Percentiles rank a stretch among this genome's conserved stretches.
Conservation (phyloP, 2,113 vertebrate species). For the Pseudorhombus dupliciocellatus region DNA sequence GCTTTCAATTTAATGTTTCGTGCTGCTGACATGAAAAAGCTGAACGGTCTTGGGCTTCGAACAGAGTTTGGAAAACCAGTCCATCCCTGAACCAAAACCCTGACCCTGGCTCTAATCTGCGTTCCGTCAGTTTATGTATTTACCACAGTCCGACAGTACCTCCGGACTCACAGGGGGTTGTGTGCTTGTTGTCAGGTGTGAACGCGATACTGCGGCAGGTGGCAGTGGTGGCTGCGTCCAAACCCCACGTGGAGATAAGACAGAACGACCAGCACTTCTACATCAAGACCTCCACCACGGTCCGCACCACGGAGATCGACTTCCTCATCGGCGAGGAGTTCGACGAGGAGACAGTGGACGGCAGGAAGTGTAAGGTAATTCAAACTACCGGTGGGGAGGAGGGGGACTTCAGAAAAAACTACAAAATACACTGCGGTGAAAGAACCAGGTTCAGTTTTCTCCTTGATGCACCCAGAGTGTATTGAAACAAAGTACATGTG, state of each 20-base stretch:
- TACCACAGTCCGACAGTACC: no score
- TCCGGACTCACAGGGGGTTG: no score
- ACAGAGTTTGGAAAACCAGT: no score
- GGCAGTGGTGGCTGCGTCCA: conserved; percentile 91
- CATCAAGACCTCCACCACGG: conserved; percentile 96
- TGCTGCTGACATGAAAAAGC: no score
- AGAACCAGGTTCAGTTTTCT: no score
- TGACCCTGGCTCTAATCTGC: no score
- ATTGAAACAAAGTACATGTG: no score
- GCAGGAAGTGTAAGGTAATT: conserved; percentile 94
- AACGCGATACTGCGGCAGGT: conserved; percentile 95
- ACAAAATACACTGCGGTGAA: not conserved
- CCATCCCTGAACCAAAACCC: no score
- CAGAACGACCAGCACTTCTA: conserved; percentile 95
- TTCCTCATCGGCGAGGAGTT: conserved; percentile 94
- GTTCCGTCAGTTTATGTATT: no score
- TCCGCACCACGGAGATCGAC: conserved; percentile 96
- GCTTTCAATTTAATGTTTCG: no score
- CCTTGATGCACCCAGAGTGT: no score
- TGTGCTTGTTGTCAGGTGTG: conserved; percentile 82
- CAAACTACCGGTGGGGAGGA: not conserved
- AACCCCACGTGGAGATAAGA: conserved; percentile 94
- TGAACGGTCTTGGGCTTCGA: no score
- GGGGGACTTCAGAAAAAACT: not conserved
- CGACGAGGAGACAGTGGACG: conserved; percentile 96